Evolutionary conservation across 1,140 invertebrate genomes (phyloP), one percentile per base, ranked within the genome.

Genomic region (Hermetia illucens): DNA sequence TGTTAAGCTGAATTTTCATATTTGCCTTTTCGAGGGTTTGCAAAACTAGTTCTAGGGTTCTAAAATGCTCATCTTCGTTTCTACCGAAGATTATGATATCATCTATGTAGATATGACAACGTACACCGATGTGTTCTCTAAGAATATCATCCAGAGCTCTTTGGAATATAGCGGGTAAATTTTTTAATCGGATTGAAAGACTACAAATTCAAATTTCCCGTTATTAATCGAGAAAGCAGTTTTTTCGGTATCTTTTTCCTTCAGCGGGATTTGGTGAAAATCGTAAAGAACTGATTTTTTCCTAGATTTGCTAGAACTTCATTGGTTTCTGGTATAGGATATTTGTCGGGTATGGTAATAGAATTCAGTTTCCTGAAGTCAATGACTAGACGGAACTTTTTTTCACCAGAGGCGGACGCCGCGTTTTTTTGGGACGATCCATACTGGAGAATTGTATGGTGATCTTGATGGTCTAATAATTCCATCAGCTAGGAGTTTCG

Each of bases 281-380:
- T 68, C 69, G 21, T 71, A 62, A 12, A 70, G 31, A 2, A 56
- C 53, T 4, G 53, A 46, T 31, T 45, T 50, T 46, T 52, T 6
- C 51, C 48, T 31, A 70, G 37, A 22, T 46, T 49, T 38, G 63
- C 55, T 29, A 73, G 45, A 18, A 53, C 48, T n/a, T 64, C 57
- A n/a, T 52, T 53, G 4, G 69, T 67, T 5, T 58, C 48, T 3
- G 68, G 67, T 5, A 73, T 41, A 8, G 69, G 70, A 48, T 53
- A 69, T n/a, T 37, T 34, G 40, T 69, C 65, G 8, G 24, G 24
- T 3, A 48, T 38, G 3, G 51, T 52, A n/a, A 44, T 24, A 21
- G 44, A 20, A 32, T 52, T 53, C 3, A 52, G 25, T 36, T 40
- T 41, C 16, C 49, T 24, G 22, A 41, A 53, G 31, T 52, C 46